Base-by-base conservation (phyloP, 2,797 vertebrate species). In the Oreonectes daqikongensis region DNA sequence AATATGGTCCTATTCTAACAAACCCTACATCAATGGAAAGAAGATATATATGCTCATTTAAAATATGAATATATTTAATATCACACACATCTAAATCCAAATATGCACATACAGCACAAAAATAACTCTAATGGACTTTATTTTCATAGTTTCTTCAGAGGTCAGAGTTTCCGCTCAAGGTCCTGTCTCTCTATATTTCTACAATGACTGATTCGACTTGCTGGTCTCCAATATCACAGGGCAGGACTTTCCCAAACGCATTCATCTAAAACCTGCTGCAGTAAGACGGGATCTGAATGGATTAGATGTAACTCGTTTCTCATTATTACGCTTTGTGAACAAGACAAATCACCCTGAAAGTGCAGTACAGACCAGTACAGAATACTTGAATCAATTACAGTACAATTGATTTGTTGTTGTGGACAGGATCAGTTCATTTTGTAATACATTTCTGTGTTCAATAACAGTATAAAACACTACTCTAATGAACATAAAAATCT, bases 201-300 rank as follows among this genome's bases (percentile, higher is more conserved):
- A 69, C 57, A 12, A 79, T 72, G 64, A 80, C 52, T 66, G 32
- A 83, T 64, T 66, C 9, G 63, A 57, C n/a, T 42, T 1, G 20
- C 59, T 55, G 7, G 44, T 61, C 38, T 18, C 50, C 24, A 66
- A 38, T 40, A 61, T 20, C 14, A 22, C 7, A 20, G 4, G 40
- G 35, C 32, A n/a, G 46, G 28, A 32, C 57, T 24, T 64, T 32
- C 57, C 14, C 3, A 52, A 1, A 38, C 18, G 30, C 59, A 77
- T 82, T 64, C 17, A 70, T 80, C 52, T 44, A 78, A 48, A 70
- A 46, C 50, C 20, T 57, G 50, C 18, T 3, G 8, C 22, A 18
- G 69, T n/a, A 18, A 60, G 20, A 17, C n/a, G 1, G 11, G 44
- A 53, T 46, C 15, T n/a, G 55, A 55, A 53, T 48, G 53, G 55